Evolutionary conservation across 2,888 invertebrate genomes (phyloP).

Genomic region (Caenorhabditis doughertyi): DNA sequence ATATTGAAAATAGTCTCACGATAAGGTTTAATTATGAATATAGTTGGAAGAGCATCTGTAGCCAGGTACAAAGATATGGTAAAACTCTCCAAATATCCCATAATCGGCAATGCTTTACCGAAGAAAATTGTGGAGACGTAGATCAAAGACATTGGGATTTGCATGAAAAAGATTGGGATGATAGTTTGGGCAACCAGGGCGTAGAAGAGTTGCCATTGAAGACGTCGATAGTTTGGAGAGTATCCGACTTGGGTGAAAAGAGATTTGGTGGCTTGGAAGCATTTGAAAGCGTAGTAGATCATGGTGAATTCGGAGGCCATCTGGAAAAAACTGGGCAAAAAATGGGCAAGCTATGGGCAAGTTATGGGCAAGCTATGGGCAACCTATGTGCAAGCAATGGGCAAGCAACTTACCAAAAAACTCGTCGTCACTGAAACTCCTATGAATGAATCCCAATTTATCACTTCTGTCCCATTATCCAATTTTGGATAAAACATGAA

Average conservation of each 20-base stretch:
- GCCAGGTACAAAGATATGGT: no score
- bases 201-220: conserved; percentile 40
- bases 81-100: no score
- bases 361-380: no score
- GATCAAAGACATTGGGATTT: conserved; percentile 6
- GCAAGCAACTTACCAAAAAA: neutral
- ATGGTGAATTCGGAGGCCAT: conserved; percentile 4
- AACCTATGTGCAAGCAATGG: no score
- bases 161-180: conserved; percentile 33
- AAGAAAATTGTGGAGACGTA: conserved; percentile 6
- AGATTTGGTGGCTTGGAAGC: conserved; percentile 8
- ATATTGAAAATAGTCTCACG: no score
- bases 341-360: no score
- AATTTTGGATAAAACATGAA: conserved; percentile 3
- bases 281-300: conserved; percentile 3
- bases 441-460: conserved; percentile 5
- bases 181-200: conserved; percentile 16
- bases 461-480: neutral
- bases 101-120: neutral
- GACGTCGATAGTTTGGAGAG: neutral
- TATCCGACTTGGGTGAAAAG: neutral
- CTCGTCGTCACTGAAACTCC: neutral
- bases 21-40: no score
- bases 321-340: neutral
- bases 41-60: no score